Evolutionary conservation across 2,888 invertebrate genomes (phyloP).

Genomic region (Sesamia inferens): DNA sequence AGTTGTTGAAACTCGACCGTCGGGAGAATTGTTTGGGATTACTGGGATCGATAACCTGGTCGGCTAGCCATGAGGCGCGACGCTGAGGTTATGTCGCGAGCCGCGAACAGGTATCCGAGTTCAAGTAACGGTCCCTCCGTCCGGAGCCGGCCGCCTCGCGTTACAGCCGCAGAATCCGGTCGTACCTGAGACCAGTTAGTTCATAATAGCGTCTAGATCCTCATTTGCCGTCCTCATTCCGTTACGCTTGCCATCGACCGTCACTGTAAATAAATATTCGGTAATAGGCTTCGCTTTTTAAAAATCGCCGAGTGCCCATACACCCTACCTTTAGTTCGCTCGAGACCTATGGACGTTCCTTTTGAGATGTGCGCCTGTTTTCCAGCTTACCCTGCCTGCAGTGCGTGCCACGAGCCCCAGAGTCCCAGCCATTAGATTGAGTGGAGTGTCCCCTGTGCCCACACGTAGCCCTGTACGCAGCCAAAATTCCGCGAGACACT

Average conservation of each 20-base stretch:
- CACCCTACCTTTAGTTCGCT: conserved; percentile 87
- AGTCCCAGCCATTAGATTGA: conserved; percentile 90
- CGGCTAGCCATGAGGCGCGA: conserved; percentile 89
- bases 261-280: conserved; percentile 86
- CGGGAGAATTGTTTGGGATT: conserved; percentile 87
- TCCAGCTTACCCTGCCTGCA: conserved; percentile 91
- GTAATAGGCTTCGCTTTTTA: conserved; percentile 85
- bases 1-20: conserved; percentile 69
- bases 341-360: conserved; percentile 87
- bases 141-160: conserved; percentile 80
- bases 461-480: conserved; percentile 89
- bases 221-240: conserved; percentile 88
- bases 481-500: conserved; percentile 89
- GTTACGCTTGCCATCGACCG: conserved; percentile 84
- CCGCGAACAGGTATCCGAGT: conserved; percentile 86
- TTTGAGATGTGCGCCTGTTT: conserved; percentile 90
- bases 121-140: conserved; percentile 88
- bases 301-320: conserved; percentile 79
- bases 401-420: conserved; percentile 90
- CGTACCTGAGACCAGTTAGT: conserved; percentile 85
- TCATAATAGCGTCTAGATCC: conserved; percentile 86
- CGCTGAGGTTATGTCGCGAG: conserved; percentile 89
- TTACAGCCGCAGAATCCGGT: conserved; percentile 87
- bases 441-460: conserved; percentile 90
- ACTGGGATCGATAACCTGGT: conserved; percentile 89